Base-by-base conservation (phyloP, 2,888 invertebrate species). In the Lepidochrysops patricia region DNA sequence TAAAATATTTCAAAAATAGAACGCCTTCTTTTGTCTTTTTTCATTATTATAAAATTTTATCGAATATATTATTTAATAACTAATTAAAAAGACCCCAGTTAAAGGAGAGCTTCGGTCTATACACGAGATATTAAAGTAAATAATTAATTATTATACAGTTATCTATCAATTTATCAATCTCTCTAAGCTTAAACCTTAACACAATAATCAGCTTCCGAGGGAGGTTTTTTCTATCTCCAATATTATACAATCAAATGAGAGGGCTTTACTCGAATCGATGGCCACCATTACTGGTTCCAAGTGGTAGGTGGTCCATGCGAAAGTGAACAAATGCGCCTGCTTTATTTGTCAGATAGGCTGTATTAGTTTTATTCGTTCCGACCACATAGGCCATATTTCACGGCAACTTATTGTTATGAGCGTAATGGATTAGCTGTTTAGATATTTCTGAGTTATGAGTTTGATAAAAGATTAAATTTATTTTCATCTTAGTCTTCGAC, bases 291-390 rank as follows among this genome's bases (percentile, higher is more conserved):
- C 19, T 1, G 9, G 43, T 19, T 9, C 43, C 12, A 43, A 9
- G 6, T 6, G 6, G 7, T 6, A 7, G 43, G 60, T 62, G 48
- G 52, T 64, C 63, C 62, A 62, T 66, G 67, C 66, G 71, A 72
- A 69, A 71, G 70, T 70, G 70, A 70, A 76, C 72, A 75, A 73
- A 73, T 75, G 74, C 71, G 70, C 70, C 71, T 67, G 70, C 64
- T 70, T 68, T 73, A 74, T 72, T 71, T 72, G 62, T 69, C 68
- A 59, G 66, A 69, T 67, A 64, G 70, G 70, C 71, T 74, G 72
- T 75, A 75, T 73, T 68, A 68, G 63, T 57, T 59, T 62, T 64
- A 59, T 63, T 63, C 64, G 60, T 64, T 63, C 61, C 62, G 68
- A 66, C 60, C 66, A 68, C 43, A 67, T 68, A 67, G 67, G 64